Percentiles rank a stretch among this genome's conserved stretches.
phyloP scores from a whole-genome alignment of 35 echinoderm and acorn worm genomes.

The Apostichopus parvimensis region DNA sequence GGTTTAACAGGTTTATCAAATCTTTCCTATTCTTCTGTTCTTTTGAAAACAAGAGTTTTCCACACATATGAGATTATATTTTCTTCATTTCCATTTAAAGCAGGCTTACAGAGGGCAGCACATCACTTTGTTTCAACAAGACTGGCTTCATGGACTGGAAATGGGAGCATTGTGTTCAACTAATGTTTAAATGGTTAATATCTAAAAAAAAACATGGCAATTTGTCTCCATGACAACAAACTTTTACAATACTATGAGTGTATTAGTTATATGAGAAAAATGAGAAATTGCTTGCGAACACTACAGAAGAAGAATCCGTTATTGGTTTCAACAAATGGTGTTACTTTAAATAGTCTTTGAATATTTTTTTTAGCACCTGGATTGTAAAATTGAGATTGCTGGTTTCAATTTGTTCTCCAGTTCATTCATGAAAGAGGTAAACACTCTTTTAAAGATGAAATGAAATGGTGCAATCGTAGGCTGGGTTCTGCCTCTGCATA shows the following conservation, averaged over 20 bases:
- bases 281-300: too few relatives aligned
- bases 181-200: not conserved
- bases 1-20: not conserved
- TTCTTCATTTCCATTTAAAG: constrained; percentile 45
- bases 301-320: too few relatives aligned
- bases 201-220: not conserved
- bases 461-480: too few relatives aligned
- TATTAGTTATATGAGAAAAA: too few relatives aligned
- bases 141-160: not conserved
- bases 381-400: too few relatives aligned
- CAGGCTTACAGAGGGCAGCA: not conserved
- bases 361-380: too few relatives aligned
- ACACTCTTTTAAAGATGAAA: too few relatives aligned
- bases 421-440: too few relatives aligned
- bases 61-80: constrained; percentile 49
- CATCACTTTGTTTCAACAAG: not conserved
- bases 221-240: not conserved
- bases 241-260: not conserved
- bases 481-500: too few relatives aligned
- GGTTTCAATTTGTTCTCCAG: too few relatives aligned
- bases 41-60: constrained; percentile 23
- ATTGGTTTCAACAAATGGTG: too few relatives aligned
- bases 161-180: not conserved
- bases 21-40: not conserved
- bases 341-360: too few relatives aligned